Evolutionary conservation across 2,797 vertebrate genomes (phyloP), one percentile per base, ranked within the genome.

Genomic region (Halcyon leucocephala): DNA sequence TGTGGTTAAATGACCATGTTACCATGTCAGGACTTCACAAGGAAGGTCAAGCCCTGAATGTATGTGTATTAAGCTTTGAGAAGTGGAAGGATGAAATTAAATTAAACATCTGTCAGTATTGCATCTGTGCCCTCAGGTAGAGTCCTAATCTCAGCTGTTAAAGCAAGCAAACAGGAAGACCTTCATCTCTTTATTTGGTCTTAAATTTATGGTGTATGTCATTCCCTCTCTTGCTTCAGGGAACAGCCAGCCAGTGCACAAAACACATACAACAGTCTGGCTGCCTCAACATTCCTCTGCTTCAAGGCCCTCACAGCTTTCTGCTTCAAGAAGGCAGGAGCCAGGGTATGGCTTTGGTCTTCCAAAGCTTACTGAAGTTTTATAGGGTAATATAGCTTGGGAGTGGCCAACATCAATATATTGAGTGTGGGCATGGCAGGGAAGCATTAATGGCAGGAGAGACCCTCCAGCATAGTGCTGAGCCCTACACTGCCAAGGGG

Each of bases 281-380:
- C 15, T 87, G 31, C 41, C 22, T 82, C 25, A 24, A 41, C 18
- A 65, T 25, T 4, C 10, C 22, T 89, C 48, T 62, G 20, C 55
- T 84, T 74, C 26, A 37, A 61, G 25, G 16, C 8, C 22, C 12
- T 60, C 31, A 8, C 22, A 51, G 21, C 55, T 77, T 89, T 80
- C 51, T 57, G 52, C 28, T 77, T 73, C 1, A 0, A 73, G 62
- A 69, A 54, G 37, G 21, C 46, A 77, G 0, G 0, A 61, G 31
- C 35, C 15, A 9, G 22, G 8, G 12, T 1, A 4, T 78, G 48
- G 54, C 44, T 46, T 54, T 55, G 51, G 16, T 18, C 69, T 92
- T 77, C 64, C 16, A 24, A 14, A 66, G 12, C 12, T 19, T 57
- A 31, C 33, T 17, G 54, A 41, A 49, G n/a, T 48, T 77, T 28